These are phyloP conservation scores for Microctenopoma stevenorrisi DNA, from an alignment of 2,797 vertebrate genomes.

Conservation along the genomic window DNA sequence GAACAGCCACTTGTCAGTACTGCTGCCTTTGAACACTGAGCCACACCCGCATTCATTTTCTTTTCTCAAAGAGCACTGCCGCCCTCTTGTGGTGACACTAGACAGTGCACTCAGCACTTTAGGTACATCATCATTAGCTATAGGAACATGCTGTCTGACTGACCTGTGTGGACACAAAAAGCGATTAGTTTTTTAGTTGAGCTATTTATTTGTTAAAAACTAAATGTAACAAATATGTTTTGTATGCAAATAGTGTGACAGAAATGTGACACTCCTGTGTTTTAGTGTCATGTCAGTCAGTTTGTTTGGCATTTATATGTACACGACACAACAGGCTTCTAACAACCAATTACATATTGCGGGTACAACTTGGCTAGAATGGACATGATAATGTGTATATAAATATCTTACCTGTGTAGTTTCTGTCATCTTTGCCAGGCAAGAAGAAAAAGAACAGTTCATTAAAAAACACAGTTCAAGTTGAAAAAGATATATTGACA, in stretches of 20 bases:
- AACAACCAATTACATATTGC: background rate
- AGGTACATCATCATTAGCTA: background rate
- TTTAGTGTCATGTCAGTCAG: background rate
- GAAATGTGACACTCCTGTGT: background rate
- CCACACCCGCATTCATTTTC: background rate
- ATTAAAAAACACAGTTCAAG: conserved; percentile 15
- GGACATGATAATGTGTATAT: background rate
- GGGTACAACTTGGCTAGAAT: background rate
- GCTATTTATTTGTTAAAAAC: too few relatives aligned
- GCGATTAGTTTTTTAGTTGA: too few relatives aligned
- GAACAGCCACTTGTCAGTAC: background rate
- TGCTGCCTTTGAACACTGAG: conserved; percentile 9
- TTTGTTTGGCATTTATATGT: background rate
- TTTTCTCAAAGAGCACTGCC: conserved; percentile 28
- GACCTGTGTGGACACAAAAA: background rate
- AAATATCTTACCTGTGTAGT: conserved; percentile 81
- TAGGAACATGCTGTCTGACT: background rate
- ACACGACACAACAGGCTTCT: background rate
- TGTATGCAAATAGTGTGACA: background rate
- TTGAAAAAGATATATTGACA: background rate
- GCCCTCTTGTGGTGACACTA: conserved; percentile 57
- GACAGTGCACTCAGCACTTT: conserved; percentile 6
- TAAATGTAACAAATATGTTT: too few relatives aligned
- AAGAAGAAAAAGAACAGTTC: conserved; percentile 21
- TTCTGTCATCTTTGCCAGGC: conserved; percentile 78